Conservation (phyloP, 2,797 vertebrate species). For the Lagocephalus sceleratus region DNA sequence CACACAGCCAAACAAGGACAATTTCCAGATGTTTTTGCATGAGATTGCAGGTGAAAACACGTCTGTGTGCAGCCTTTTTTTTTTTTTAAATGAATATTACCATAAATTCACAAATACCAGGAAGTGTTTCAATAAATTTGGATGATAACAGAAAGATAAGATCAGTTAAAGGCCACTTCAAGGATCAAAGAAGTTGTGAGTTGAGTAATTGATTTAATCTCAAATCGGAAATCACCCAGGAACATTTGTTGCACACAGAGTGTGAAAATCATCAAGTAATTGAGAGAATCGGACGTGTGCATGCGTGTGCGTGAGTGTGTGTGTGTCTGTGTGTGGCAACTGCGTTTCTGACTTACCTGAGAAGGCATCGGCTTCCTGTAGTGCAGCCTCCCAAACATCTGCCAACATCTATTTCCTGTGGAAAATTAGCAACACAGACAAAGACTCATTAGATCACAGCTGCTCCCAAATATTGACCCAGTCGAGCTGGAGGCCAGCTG, state of each 20-base stretch:
- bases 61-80: no score
- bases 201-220: no score
- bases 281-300: conserved; percentile 28
- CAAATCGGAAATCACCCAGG: background rate
- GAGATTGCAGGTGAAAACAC: no score
- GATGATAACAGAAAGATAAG: no score
- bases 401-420: conserved; percentile 89
- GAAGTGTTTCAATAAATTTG: no score
- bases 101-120: no score
- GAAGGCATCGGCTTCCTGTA: conserved; percentile 78
- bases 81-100: no score
- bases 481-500: conserved; percentile 31
- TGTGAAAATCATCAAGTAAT: conserved; percentile 56
- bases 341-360: conserved; percentile 80
- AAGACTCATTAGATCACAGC: conserved; percentile 65
- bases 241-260: conserved; percentile 50
- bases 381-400: conserved; percentile 84
- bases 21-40: no score
- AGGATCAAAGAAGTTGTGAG: no score
- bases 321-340: conserved; percentile 50
- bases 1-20: no score
- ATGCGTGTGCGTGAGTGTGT: conserved; percentile 25
- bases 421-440: conserved; percentile 87
- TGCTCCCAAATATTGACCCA: conserved; percentile 70
- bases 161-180: no score